These are phyloP conservation scores for Muscicapa striata DNA, from an alignment of 2,797 vertebrate species.

Conservation along the genomic window DNA sequence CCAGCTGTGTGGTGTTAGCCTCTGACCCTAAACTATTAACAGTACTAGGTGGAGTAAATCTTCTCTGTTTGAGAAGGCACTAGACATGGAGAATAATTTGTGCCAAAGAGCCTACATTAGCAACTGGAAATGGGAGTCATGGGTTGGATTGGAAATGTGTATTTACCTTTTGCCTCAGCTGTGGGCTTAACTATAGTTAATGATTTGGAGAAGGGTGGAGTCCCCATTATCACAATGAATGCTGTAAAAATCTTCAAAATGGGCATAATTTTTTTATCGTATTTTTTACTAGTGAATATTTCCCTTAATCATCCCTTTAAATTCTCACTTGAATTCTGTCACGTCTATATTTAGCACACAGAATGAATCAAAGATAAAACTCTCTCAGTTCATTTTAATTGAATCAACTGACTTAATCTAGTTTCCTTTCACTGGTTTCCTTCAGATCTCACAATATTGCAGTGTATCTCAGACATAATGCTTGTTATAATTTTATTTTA, in stretches of 20 bases:
- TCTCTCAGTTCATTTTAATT: neutral
- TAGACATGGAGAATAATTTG: neutral
- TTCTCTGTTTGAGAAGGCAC: neutral
- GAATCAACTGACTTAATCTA: conserved; percentile 4
- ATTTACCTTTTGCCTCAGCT: neutral
- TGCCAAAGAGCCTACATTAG: conserved; percentile 3
- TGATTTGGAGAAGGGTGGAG: neutral
- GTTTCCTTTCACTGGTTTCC: neutral
- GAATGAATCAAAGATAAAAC: neutral
- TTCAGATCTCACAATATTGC: neutral
- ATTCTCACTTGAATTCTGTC: neutral
- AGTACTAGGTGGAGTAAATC: neutral
- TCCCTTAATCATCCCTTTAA: neutral
- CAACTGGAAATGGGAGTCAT: neutral
- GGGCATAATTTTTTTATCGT: neutral
- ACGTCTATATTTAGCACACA: neutral
- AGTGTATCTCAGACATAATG: neutral
- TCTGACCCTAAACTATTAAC: neutral
- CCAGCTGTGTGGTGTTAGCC: neutral
- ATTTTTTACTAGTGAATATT: neutral
- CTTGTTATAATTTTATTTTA: neutral
- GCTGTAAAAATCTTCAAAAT: neutral
- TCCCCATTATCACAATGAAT: neutral
- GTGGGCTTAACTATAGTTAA: neutral
- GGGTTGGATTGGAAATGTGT: neutral